Evolutionary conservation across 2,888 invertebrate species (phyloP).

Genomic region (Eurytoma californica): DNA sequence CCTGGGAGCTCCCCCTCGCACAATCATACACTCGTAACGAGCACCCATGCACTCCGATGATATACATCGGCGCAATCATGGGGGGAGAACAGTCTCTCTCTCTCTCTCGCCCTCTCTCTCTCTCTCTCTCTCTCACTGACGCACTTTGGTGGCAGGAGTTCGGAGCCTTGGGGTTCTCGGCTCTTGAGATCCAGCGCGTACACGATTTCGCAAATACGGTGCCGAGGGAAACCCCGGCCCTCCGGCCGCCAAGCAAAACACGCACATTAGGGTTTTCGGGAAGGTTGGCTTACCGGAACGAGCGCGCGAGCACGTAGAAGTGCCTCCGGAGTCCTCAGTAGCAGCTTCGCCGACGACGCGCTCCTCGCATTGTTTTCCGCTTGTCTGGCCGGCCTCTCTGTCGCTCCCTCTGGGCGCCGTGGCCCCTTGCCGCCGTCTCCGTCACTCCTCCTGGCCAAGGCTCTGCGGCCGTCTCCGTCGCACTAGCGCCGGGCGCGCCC

Average conservation of each 20-base stretch:
- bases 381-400: constrained; percentile 16
- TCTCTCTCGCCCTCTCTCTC: constrained; percentile 23
- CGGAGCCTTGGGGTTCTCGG: too few species aligned
- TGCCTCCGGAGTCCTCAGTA: constrained; percentile 42
- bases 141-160: neutral
- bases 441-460: neutral
- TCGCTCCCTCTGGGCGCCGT: constrained; percentile 18
- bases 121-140: constrained; percentile 25
- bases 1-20: neutral
- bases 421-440: neutral
- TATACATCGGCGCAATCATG: constrained; percentile 42
- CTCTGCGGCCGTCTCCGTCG: constrained; percentile 23
- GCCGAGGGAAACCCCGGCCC: constrained; percentile 7
- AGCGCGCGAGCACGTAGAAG: constrained; percentile 26
- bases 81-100: constrained; percentile 44
- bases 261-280: neutral
- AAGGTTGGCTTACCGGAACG: constrained; percentile 26
- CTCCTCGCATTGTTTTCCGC: constrained; percentile 52
- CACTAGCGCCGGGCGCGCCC: constrained; percentile 53
- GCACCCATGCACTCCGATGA: constrained; percentile 49
- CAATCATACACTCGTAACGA: constrained; percentile 24
- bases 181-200: neutral
- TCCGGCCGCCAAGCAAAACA: neutral
- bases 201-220: neutral
- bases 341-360: constrained; percentile 49